Percentiles rank a stretch among this genome's conserved stretches.
These are phyloP conservation scores for Megaceryle maxima DNA, from an alignment of 2,113 vertebrate genomes.

Conservation along the genomic window DNA sequence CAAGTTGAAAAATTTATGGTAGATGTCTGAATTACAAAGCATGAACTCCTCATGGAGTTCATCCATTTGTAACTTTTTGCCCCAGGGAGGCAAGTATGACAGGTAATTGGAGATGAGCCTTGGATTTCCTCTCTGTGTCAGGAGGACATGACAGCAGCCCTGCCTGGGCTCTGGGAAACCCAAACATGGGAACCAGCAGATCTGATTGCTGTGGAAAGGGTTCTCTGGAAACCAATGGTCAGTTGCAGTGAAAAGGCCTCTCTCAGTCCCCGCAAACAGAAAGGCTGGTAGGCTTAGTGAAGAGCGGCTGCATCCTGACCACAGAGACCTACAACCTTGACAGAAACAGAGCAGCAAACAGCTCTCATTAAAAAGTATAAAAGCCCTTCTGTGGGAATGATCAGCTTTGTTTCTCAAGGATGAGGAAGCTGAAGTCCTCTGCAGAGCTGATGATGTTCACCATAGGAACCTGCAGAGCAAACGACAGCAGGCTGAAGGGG, in stretches of 20 bases:
- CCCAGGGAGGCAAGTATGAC: not conserved
- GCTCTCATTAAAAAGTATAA: not conserved
- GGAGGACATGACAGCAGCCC: not conserved
- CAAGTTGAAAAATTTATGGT: rapidly evolving
- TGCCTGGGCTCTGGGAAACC: not conserved
- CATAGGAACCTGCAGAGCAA: not conserved
- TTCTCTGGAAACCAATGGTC: not conserved
- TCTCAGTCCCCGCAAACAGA: not conserved
- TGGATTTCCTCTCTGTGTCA: not conserved
- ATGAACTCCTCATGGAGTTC: not conserved
- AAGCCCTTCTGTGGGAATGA: not conserved
- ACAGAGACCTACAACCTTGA: not conserved
- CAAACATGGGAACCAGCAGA: not conserved
- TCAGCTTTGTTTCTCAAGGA: not conserved
- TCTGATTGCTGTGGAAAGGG: not conserved
- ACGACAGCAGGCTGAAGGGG: not conserved
- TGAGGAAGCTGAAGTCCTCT: not conserved
- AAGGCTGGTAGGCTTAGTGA: not conserved
- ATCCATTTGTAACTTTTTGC: not conserved
- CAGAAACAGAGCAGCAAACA: not conserved
- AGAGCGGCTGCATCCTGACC: not conserved
- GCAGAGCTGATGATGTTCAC: not conserved
- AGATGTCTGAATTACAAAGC: not conserved
- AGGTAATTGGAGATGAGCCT: not conserved
- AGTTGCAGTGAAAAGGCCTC: not conserved